Evolutionary conservation across 2,113 vertebrate species (phyloP).

Genomic region (Sapayoa aenigma): DNA sequence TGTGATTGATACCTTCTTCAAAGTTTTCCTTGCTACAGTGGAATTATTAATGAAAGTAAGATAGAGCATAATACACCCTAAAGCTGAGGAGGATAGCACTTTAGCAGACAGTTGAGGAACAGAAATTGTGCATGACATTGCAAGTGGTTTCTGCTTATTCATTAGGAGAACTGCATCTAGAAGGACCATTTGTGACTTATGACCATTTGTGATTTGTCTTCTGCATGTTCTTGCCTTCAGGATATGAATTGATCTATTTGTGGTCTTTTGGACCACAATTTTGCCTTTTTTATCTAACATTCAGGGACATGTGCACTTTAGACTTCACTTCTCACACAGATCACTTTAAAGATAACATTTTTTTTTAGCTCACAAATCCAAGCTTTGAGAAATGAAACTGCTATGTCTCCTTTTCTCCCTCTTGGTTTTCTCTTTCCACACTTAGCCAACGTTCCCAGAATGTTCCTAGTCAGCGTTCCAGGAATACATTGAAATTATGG

Average conservation of each 20-base stretch:
- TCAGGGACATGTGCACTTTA: background rate
- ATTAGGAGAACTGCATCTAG: background rate
- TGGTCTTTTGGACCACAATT: background rate
- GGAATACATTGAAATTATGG: background rate
- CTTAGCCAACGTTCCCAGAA: fast-evolving
- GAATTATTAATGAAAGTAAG: background rate
- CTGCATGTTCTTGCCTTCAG: background rate
- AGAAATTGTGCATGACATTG: background rate
- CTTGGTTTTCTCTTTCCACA: background rate
- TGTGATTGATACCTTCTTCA: background rate
- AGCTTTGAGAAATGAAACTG: background rate
- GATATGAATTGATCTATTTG: background rate
- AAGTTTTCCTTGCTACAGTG: background rate
- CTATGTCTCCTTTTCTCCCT: fast-evolving
- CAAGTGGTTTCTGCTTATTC: background rate
- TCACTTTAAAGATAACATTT: background rate
- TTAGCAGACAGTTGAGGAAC: background rate
- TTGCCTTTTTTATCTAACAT: background rate
- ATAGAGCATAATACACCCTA: background rate
- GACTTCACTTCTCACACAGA: background rate
- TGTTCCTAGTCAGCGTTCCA: background rate
- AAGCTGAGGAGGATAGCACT: background rate
- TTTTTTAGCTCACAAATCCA: background rate
- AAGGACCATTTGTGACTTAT: background rate
- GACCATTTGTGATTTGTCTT: background rate